A percentile compares a stretch with the other conserved stretches of the same genome.
Evolutionary conservation across 2,797 vertebrate species (phyloP).

Genomic region (Onychomys arenicola): DNA sequence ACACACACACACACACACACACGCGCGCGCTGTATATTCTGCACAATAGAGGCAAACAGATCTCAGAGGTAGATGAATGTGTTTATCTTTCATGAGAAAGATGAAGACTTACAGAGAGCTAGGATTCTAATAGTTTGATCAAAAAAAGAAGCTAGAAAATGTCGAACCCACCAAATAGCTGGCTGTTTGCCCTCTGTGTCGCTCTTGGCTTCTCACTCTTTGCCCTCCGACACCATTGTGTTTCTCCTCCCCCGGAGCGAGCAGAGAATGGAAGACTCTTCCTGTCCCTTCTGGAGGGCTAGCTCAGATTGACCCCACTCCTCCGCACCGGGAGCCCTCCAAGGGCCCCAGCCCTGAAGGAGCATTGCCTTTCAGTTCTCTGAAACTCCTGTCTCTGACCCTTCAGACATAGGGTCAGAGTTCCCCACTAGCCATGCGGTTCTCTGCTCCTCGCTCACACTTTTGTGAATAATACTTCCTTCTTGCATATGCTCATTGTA

Average conservation of each 20-base stretch:
- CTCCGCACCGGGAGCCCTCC: background rate
- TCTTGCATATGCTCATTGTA: background rate
- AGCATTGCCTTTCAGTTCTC: background rate
- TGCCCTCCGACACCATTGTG: background rate
- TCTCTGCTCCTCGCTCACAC: background rate
- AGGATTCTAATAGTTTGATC: background rate
- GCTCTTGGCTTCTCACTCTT: background rate
- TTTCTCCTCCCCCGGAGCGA: background rate
- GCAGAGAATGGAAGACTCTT: background rate
- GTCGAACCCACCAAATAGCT: background rate
- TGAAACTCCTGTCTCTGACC: background rate
- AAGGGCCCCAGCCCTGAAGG: background rate
- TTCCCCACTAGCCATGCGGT: rapidly evolving
- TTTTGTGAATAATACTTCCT: background rate
- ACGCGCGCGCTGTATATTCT: no score
- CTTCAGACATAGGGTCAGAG: background rate
- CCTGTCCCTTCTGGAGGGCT: background rate
- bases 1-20: background rate
- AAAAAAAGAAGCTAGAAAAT: background rate
- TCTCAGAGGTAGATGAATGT: background rate
- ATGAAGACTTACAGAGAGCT: background rate
- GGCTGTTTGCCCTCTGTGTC: background rate
- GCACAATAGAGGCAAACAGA: background rate
- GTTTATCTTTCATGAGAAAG: conserved; percentile 23
- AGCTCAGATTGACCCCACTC: background rate